Base-by-base conservation (phyloP, 2,797 vertebrate species). In the Falco rusticolus region DNA sequence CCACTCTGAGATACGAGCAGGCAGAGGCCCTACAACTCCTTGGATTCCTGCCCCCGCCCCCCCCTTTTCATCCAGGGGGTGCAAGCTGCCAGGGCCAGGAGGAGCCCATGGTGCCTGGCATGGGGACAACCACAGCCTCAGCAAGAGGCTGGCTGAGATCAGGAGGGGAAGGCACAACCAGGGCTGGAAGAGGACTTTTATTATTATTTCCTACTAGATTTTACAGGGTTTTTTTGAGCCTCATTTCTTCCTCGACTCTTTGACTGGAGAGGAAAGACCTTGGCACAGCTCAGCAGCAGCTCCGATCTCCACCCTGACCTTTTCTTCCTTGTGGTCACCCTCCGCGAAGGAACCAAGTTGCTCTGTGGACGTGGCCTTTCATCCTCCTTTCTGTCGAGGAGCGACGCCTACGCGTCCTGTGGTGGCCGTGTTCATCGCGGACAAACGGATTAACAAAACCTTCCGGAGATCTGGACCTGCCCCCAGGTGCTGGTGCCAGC, bases 281-380 rank as follows among this genome's bases (percentile, higher is more conserved):
- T 6, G 1, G 64, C 1, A 8, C 33, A 16, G 84, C 57, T 50
- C 11, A 10, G 41, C 47, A 20, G 70, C 6, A 0, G 74, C 64
- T 64, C 74, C 3, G 5, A 14, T 59, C 70, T 74, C 86, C 39
- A 22, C 17, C 59, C 51, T 5, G 69, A 70, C 69, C 69, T 64
- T 57, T 33, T 22, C 71, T 71, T 65, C 66, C 51, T 28, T 13
- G 33, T 39, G 29, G 45, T 22, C 7, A 15, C 31, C 8, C 47
- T 26, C 53, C 15, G 0, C 0, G 5, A 39, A 64, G 45, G 56
- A 41, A 34, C 16, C 3, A 5, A 59, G 47, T n/a, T 3, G 7
- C 51, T 85, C 48, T 48, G 70, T 22, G 51, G 57, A 28, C 1
- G 1, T 13, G 69, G 69, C 45, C 63, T 89, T 75, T 39, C 1